Base-by-base conservation (phyloP, 2,888 invertebrate genomes). In the Cartodere bifasciata region DNA sequence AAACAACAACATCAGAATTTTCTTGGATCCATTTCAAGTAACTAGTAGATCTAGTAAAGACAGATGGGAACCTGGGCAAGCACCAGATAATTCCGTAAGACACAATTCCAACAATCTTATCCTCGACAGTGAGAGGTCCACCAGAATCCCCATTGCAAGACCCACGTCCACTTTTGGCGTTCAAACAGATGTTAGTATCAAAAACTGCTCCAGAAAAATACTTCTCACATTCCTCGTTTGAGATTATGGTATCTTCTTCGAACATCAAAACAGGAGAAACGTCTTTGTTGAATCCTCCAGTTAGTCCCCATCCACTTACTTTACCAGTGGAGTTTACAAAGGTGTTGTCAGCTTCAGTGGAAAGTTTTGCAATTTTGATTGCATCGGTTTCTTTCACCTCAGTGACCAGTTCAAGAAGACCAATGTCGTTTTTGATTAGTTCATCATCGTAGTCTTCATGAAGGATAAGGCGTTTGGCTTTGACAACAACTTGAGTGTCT, bases 221-320 rank as follows among this genome's bases (percentile, higher is more conserved):
- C 2, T 16, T 15, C 1, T 28, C 15, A 23, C 43, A 43, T 16
- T 34, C 27, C 2, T 9, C 11, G 30, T 40, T 40, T 6, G 23
- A 32, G 21, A 43, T 39, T 6, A 42, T 30, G 13, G 34, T 35
- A 15, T 26, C 35, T 21, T 39, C 40, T 3, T 37, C 35, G 15
- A 32, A 32, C 9, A 30, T 25, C 10, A 43, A 33, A 11, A 38
- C 39, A 1, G 31, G 26, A 7, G 42, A 36, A 5, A 37, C 13
- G 3, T 13, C 15, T 4, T 16, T 6, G 6, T 30, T 35, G 7
- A 24, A 21, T 9, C 37, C 42, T 13, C 23, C 28, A 14, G 37
- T 36, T 11, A 37, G 23, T 4, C 44, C 44, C 44, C 44, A 44
- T 4, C 43, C 43, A 21, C 43, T 43, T 3, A 42, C 29, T 32